Conservation (phyloP, 2,797 vertebrate species). For the Cetoscarus ocellatus region DNA sequence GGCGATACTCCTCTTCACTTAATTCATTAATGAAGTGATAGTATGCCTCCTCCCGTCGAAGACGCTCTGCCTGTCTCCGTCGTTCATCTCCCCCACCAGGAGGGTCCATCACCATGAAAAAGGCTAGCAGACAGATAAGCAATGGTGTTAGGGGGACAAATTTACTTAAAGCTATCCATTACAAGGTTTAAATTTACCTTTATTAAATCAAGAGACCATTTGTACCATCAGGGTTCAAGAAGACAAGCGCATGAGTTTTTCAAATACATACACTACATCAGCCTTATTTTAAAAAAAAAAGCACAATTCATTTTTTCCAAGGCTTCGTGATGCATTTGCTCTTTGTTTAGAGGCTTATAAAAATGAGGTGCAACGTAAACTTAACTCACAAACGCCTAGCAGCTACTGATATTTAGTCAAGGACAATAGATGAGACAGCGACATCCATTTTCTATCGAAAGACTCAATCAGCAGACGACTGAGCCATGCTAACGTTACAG, state of each 20-base stretch:
- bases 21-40: slow-evolving; percentile 97
- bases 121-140: slow-evolving; percentile 69
- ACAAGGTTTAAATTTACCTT: neutral
- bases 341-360: neutral
- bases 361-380: neutral
- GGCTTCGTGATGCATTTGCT: too few species aligned
- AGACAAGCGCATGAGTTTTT: neutral
- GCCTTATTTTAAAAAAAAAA: neutral
- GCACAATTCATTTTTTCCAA: neutral
- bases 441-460: slow-evolving; percentile 73
- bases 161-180: slow-evolving; percentile 4
- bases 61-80: slow-evolving; percentile 93
- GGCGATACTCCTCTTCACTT: slow-evolving; percentile 94
- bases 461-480: slow-evolving; percentile 36
- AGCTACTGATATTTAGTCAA: slow-evolving; percentile 28
- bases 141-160: slow-evolving; percentile 23
- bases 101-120: slow-evolving; percentile 88
- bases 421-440: slow-evolving; percentile 46
- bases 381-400: too few species aligned
- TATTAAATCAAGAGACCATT: neutral
- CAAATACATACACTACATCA: neutral
- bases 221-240: neutral
- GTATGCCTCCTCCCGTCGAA: slow-evolving; percentile 95
- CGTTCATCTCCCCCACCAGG: slow-evolving; percentile 90
- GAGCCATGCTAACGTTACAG: slow-evolving; percentile 19